These are phyloP conservation scores for Drosophila mojavensis DNA, from an alignment of 1,140 invertebrate species.

Conservation along the genomic window DNA sequence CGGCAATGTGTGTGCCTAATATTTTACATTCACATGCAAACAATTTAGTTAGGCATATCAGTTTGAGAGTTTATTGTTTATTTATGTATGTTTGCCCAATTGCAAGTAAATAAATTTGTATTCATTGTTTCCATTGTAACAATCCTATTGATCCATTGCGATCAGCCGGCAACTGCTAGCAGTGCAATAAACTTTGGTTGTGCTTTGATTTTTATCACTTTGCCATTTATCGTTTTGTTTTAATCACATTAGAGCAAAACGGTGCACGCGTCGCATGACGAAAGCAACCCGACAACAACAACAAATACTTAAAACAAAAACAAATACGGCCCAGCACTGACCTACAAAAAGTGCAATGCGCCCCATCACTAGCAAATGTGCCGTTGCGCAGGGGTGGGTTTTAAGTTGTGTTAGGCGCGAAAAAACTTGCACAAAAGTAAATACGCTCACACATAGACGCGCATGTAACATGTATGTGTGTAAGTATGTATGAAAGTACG, in stretches of 20 bases:
- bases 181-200: slow-evolving; percentile 62
- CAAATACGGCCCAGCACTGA: slow-evolving; percentile 53
- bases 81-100: not conserved
- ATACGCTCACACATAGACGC: not conserved
- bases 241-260: slow-evolving; percentile 71
- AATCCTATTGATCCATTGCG: no score
- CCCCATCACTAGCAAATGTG: slow-evolving; percentile 39
- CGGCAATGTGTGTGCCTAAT: slow-evolving; percentile 6
- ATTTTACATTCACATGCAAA: slow-evolving; percentile 24
- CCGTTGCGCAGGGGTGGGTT: slow-evolving; percentile 53
- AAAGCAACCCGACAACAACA: slow-evolving; percentile 28
- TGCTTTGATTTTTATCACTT: slow-evolving; percentile 63
- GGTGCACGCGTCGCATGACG: slow-evolving; percentile 66
- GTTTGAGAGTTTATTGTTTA: slow-evolving; percentile 4
- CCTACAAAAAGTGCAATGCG: slow-evolving; percentile 78
- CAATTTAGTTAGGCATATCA: slow-evolving; percentile 10
- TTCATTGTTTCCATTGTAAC: not conserved
- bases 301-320: slow-evolving; percentile 2
- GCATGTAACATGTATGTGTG: not conserved
- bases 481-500: slow-evolving; percentile 8
- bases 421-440: slow-evolving; percentile 17
- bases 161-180: not conserved
- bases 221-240: slow-evolving; percentile 48
- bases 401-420: slow-evolving; percentile 31
- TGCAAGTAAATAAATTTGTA: not conserved